Evolutionary conservation across 2,888 invertebrate species (phyloP), one percentile per base, ranked within the genome.

Genomic region (Xestia rhomboidea): DNA sequence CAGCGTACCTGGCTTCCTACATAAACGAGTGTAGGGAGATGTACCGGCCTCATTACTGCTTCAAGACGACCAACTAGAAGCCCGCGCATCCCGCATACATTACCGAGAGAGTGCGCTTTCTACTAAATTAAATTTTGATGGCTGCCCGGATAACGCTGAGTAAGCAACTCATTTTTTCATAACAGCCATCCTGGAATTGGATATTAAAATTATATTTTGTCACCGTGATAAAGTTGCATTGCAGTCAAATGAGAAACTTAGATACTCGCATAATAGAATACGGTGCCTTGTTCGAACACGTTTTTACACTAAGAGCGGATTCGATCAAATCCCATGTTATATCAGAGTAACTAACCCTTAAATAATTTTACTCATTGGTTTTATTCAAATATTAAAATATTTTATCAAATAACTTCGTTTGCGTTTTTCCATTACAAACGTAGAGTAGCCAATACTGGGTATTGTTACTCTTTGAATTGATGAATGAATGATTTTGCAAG

Each of bases 61-160:
- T 83, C 72, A 78, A 81, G 86, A 69, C 77, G 84, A 73, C 77
- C 87, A 84, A 77, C 84, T 75, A 81, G 77, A 60, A 86, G 85
- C 87, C 81, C 87, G 89, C 91, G 90, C 91, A 92, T 92, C 92
- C 90, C 90, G 93, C 93, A 94, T 94, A 94, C 93, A 94, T 95
- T 94, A 95, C 94, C 90, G 91, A 90, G 90, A 85, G 91, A 93
- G 93, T 93, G 94, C 94, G 94, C 95, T 95, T 93, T 95, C 94
- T 94, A 93, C 92, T 84, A 95, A 95, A 95, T 95, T 95, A 95
- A 95, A 95, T 95, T 95, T 95, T 95, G 94, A 95, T 94, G 94
- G 91, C 90, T 92, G 91, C 92, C 89, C 90, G 92, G 92, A 93
- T 95, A 93, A 90, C 91, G 91, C 86, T 86, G 90, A 90, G 91